Evolutionary conservation across 2,888 invertebrate species (phyloP).

Genomic region (Tinea trinotella): DNA sequence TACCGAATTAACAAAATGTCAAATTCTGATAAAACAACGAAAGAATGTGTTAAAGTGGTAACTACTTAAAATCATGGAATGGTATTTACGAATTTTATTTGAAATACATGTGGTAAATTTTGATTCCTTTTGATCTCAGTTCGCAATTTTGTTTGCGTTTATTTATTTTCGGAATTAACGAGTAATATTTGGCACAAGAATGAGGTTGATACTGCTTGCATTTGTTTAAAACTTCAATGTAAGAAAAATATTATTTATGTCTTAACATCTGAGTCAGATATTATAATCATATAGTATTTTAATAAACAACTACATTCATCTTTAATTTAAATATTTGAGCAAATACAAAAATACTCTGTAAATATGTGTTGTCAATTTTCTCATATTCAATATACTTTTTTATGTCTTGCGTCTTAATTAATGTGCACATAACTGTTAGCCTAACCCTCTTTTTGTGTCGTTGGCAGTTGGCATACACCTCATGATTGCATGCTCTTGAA

Average conservation of each 20-base stretch:
- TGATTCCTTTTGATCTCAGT: neutral
- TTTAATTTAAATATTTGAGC: neutral
- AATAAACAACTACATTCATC: no score
- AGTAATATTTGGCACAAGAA: neutral
- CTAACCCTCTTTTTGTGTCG: neutral
- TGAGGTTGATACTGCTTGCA: neutral
- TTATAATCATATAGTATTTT: no score
- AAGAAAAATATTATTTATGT: no score
- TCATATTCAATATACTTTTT: no score
- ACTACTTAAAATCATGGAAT: no score
- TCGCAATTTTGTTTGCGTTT: conserved; percentile 2
- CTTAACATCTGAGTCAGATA: no score
- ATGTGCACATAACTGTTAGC: neutral
- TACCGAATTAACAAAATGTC: no score
- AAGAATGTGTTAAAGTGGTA: no score
- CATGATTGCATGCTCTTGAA: conserved; percentile 5
- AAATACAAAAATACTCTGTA: neutral
- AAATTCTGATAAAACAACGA: no score
- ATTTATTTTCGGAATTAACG: neutral
- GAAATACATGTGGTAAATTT: no score
- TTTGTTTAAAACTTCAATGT: neutral
- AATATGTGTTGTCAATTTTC: neutral
- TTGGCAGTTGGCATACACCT: conserved; percentile 5
- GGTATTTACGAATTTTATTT: no score
- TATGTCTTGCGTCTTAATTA: no score